Percentiles rank a stretch among this genome's conserved stretches.
These are phyloP conservation scores for Damaliscus lunatus DNA, from an alignment of 2,113 vertebrate genomes.

Conservation along the genomic window DNA sequence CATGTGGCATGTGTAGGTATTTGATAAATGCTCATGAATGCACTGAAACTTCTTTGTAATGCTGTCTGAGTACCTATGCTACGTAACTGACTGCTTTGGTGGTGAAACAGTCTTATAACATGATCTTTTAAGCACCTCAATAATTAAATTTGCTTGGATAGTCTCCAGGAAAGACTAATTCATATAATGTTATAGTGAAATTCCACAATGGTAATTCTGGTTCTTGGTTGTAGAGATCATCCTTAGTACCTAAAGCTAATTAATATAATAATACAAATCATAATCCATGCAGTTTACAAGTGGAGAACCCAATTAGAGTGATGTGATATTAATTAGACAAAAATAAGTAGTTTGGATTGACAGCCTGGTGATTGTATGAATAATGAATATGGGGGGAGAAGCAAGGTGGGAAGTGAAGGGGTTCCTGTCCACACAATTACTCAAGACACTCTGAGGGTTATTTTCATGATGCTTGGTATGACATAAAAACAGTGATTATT, in stretches of 20 bases:
- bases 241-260: conserved; percentile 57
- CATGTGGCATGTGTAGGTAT: not conserved
- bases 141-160: conserved; percentile 63
- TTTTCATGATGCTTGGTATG: not conserved
- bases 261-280: conserved; percentile 45
- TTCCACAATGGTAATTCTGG: conserved; percentile 38
- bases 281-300: conserved; percentile 59
- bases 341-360: conserved; percentile 15
- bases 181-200: conserved; percentile 17
- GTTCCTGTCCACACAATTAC: not conserved
- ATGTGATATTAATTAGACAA: conserved; percentile 53
- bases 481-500: not conserved
- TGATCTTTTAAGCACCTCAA: conserved; percentile 51
- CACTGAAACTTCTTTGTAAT: not conserved
- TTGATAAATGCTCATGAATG: not conserved
- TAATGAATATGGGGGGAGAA: not conserved
- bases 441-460: not conserved
- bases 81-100: not conserved
- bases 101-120: conserved; percentile 13
- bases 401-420: not conserved
- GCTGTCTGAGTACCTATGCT: not conserved
- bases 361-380: not conserved
- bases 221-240: conserved; percentile 34
- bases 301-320: conserved; percentile 42
- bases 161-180: conserved; percentile 45